phyloP scores from a whole-genome alignment of 2,797 vertebrate genomes.

The Xerus rutilus region DNA sequence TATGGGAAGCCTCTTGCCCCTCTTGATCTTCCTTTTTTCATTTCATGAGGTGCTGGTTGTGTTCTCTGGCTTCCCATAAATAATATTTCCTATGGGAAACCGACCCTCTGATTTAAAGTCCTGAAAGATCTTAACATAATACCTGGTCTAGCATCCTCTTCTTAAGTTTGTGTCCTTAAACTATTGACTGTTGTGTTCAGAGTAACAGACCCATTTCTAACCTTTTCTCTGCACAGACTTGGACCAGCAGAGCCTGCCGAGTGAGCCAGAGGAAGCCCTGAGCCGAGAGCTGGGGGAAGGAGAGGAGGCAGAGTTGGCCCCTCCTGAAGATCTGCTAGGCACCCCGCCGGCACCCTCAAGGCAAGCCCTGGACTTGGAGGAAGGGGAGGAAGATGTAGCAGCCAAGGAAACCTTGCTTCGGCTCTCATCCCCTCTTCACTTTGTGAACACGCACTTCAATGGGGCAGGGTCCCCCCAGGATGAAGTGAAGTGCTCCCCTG shows the following conservation, averaged over 20 bases:
- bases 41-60: neutral
- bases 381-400: conserved; percentile 78
- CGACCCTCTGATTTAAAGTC: neutral
- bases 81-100: neutral
- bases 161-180: neutral
- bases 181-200: neutral
- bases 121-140: neutral
- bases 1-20: conserved; percentile 77
- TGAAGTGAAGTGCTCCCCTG: conserved; percentile 84
- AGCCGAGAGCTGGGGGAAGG: conserved; percentile 93
- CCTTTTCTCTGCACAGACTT: conserved; percentile 90
- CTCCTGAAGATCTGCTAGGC: conserved; percentile 86
- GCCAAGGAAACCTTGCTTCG: conserved; percentile 84
- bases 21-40: neutral
- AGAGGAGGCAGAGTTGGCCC: conserved; percentile 91
- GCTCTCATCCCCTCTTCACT: conserved; percentile 96
- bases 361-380: conserved; percentile 85
- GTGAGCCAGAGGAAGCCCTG: conserved; percentile 94
- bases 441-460: conserved; percentile 99
- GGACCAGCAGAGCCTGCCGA: conserved; percentile 96
- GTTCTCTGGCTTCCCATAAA: neutral
- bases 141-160: neutral
- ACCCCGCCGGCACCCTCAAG: conserved; percentile 81
- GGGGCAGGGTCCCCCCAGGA: conserved; percentile 87
- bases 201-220: conserved; percentile 24